Conservation (phyloP, 2,113 vertebrate genomes). For the Vombatus ursinus region DNA sequence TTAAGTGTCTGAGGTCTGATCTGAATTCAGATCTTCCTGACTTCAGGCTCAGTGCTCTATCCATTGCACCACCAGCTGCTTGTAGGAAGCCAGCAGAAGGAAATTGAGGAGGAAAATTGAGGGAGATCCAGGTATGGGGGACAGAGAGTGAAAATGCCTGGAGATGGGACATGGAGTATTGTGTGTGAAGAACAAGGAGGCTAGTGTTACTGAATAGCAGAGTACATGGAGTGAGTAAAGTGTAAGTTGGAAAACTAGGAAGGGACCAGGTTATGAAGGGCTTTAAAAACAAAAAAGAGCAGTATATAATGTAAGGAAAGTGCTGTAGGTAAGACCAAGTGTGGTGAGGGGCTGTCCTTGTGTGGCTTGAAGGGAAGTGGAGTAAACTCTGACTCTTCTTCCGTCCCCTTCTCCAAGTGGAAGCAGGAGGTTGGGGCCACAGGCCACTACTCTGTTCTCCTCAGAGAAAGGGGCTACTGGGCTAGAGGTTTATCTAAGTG, state of each 20-base stretch:
- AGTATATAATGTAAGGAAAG: neutral
- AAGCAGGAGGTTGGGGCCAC: neutral
- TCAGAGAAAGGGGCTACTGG: neutral
- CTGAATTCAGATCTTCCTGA: too few species aligned
- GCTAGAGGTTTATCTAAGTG: neutral
- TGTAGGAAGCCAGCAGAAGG: neutral
- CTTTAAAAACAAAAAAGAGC: neutral
- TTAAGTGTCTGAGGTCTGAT: neutral
- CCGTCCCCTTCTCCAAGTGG: neutral
- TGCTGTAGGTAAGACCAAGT: neutral
- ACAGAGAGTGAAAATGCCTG: neutral
- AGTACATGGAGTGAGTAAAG: neutral
- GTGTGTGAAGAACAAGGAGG: neutral
- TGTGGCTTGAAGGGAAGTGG: neutral
- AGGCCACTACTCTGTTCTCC: neutral
- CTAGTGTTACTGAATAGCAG: neutral
- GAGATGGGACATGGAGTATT: neutral
- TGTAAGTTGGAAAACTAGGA: neutral
- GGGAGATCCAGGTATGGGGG: neutral
- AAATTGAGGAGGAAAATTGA: neutral
- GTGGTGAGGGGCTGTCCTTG: neutral
- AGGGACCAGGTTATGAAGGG: neutral
- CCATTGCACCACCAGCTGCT: neutral
- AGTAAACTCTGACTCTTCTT: neutral
- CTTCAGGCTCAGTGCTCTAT: neutral